Evolutionary conservation across 64 coral and sea anemone species (phyloP).

Genomic region (Porites australiensis): DNA sequence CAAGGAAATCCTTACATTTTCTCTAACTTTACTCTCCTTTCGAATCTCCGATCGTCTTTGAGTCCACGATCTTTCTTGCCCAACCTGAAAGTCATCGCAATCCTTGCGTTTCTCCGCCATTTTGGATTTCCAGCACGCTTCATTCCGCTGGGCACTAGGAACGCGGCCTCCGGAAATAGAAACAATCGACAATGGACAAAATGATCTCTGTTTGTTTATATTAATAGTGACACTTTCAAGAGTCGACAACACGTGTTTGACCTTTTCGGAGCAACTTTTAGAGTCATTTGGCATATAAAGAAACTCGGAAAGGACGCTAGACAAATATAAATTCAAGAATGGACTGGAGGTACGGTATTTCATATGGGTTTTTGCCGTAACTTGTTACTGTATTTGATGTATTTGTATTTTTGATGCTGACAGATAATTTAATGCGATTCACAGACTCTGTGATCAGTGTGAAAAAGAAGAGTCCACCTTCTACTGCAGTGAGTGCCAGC

Average conservation of each 20-base stretch:
- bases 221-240: conserved; percentile 13
- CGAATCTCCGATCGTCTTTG: conserved; percentile 42
- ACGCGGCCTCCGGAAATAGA: background rate
- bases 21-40: conserved; percentile 35
- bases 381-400: conserved; percentile 18
- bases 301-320: background rate
- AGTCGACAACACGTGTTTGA: conserved; percentile 1
- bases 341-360: conserved; percentile 45
- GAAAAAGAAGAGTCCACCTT: conserved; percentile 48
- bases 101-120: conserved; percentile 15
- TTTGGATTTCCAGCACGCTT: conserved; percentile 24
- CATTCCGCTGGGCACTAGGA: background rate
- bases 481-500: conserved; percentile 48
- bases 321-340: conserved; percentile 26
- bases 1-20: conserved; percentile 49
- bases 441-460: conserved; percentile 43
- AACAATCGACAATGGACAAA: too few species aligned
- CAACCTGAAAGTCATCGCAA: conserved; percentile 4
- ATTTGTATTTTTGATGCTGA: conserved; percentile 24
- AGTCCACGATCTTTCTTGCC: conserved; percentile 40
- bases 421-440: conserved; percentile 12
- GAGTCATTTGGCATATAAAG: too few species aligned
- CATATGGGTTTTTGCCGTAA: conserved; percentile 13
- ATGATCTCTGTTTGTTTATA: conserved; percentile 38
- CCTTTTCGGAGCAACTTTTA: too few species aligned